Base-by-base conservation (phyloP, 2,797 vertebrate species). In the Paratrypauchen microcephalus region DNA sequence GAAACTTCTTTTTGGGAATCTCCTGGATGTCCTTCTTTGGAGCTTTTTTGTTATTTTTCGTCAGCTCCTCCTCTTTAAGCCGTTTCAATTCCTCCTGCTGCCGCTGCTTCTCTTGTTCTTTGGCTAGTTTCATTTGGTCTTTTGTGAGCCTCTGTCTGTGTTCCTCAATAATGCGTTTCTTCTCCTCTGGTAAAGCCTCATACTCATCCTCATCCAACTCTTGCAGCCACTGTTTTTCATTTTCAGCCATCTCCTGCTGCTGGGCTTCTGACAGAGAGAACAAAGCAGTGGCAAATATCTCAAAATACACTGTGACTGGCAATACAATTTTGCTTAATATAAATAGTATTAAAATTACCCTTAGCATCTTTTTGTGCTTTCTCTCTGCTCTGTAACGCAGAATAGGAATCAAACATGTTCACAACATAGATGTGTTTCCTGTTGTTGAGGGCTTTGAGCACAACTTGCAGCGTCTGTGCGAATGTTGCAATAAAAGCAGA, bases 361-460 rank as follows among this genome's bases (percentile, higher is more conserved):
- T 94, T 79, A 18, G 83, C 82, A 70, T 94, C 88, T 78, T 69
- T 91, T 59, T 84, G 74, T 0, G 83, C 91, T 62, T 16, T 91
- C 68, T 94, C 88, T n/a, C 69, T 87, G 26, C 82, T 87, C 83
- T 93, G 95, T 79, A 93, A 83, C 66, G 83, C 65, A 4, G 13
- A 0, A 70, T 92, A 96, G 48, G 94, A 94, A 87, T 96, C 93
- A 57, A 48, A 86, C 68, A 98, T 81, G 87, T 96, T 92, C 73
- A 98, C 81, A 0, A 94, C 71, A 5, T 94, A 95, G 84, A 98
- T 96, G 77, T 94, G 83, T 72, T 79, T 91, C 4, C 92, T 86
- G 78, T 92, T 95, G 56, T 90, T 91, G 0, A 97, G 75, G 59
- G 96, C 96, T 89, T 90, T 96, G 56, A 98, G 92, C 56, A 97